Evolutionary conservation across 2,888 invertebrate genomes (phyloP).

Genomic region (Ferrisia virgata): DNA sequence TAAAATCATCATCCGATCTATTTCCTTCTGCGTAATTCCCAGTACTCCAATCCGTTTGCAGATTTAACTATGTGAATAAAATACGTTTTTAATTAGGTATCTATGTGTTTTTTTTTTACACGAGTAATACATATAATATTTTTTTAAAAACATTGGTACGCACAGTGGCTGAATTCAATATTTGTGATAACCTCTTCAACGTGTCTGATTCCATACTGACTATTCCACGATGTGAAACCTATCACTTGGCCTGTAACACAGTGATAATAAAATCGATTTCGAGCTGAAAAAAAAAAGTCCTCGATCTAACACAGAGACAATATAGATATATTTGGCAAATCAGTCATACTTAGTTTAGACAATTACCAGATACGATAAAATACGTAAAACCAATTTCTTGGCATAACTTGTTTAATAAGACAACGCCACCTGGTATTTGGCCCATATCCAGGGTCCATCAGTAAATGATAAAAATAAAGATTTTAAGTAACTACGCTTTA

Average conservation of each 20-base stretch:
- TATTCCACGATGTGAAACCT: background rate
- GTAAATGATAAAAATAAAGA: slow-evolving; percentile 12
- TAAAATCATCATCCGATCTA: slow-evolving; percentile 62
- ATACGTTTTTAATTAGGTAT: background rate
- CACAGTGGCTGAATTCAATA: background rate
- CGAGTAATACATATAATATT: background rate
- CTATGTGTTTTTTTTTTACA: too few relatives aligned
- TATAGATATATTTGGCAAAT: background rate
- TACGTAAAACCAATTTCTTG: slow-evolving; percentile 21
- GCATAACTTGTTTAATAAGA: slow-evolving; percentile 7
- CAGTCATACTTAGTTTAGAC: background rate
- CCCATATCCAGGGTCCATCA: slow-evolving; percentile 16
- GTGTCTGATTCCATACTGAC: background rate
- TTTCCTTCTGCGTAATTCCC: background rate
- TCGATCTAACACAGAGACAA: background rate
- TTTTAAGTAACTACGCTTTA: background rate
- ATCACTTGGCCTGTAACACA: background rate
- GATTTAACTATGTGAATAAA: background rate
- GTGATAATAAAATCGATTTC: background rate
- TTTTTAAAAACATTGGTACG: background rate
- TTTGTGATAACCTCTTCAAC: background rate
- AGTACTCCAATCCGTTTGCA: background rate
- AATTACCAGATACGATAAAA: slow-evolving; percentile 13
- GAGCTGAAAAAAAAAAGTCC: background rate
- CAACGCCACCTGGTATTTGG: slow-evolving; percentile 30